Conservation (phyloP, 2,888 invertebrate species). For the Cephus rjabovi region DNA sequence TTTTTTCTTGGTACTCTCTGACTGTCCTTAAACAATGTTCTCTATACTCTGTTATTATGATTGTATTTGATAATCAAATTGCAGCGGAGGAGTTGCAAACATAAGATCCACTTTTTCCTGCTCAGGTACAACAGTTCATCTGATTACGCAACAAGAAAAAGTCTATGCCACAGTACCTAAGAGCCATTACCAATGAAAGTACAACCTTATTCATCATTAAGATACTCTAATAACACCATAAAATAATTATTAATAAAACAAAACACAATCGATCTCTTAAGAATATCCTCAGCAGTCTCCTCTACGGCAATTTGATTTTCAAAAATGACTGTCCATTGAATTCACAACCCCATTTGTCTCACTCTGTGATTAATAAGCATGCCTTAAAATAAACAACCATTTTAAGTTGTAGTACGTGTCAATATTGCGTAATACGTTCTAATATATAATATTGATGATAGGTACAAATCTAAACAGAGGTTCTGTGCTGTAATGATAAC, state of each 20-base stretch:
- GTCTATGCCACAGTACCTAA: neutral
- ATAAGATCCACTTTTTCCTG: neutral
- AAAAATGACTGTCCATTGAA: neutral
- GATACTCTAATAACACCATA: neutral
- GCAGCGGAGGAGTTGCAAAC: neutral
- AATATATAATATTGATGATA: neutral
- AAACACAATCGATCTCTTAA: neutral
- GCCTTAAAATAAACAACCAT: conserved; percentile 2
- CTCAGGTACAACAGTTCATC: neutral
- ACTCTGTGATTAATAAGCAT: neutral
- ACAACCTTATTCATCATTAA: neutral
- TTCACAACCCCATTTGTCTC: neutral
- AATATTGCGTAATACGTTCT: conserved; percentile 19
- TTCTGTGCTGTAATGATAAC: neutral
- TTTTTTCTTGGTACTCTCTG: neutral
- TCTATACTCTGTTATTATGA: neutral
- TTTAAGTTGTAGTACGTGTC: conserved; percentile 28
- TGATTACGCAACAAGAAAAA: neutral
- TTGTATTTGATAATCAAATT: neutral
- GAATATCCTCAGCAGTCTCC: neutral
- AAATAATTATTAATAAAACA: neutral
- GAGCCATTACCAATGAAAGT: neutral
- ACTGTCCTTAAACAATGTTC: neutral
- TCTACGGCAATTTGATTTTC: neutral
- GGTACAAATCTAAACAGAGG: neutral